A percentile compares a stretch with the other conserved stretches of the same genome.
phyloP scores from a whole-genome alignment of 30 jellyfish, hydroid and myxozoan genomes.

The Hydra vulgaris region DNA sequence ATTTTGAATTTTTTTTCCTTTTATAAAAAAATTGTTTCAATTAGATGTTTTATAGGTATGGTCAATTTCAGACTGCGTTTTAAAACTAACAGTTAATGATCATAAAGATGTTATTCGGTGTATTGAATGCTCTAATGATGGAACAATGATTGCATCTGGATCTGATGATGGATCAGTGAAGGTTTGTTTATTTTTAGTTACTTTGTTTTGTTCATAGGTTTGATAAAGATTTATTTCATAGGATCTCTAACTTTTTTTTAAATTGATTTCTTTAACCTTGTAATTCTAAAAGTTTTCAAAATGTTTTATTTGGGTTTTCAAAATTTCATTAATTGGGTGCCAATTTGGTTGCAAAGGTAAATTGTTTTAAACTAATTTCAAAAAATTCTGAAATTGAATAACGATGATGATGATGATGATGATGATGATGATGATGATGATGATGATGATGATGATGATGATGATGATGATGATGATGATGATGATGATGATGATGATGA shows the following conservation, averaged over 20 bases:
- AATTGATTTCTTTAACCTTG: neutral
- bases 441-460: conserved; percentile 5
- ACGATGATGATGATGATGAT: neutral
- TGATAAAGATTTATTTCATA: neutral
- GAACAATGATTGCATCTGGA: conserved; percentile 56
- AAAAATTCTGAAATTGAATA: no score
- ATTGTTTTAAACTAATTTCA: no score
- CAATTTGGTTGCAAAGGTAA: no score
- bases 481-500: conserved; percentile 6
- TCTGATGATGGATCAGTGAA: conserved; percentile 70
- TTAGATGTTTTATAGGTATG: conserved; percentile 8
- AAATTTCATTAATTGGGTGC: no score
- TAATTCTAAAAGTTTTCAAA: no score
- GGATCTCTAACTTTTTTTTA: neutral
- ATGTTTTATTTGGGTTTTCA: no score
- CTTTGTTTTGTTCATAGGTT: neutral
- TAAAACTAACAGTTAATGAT: conserved; percentile 30
- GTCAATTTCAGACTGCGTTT: conserved; percentile 24
- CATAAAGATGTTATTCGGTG: conserved; percentile 60
- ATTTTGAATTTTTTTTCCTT: neutral
- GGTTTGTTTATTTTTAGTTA: conserved; percentile 21
- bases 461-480: conserved; percentile 5
- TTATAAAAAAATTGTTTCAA: no score
- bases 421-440: conserved; percentile 6
- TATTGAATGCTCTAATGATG: conserved; percentile 53